phyloP scores from a whole-genome alignment of 2,797 vertebrate genomes.

The Chelmon rostratus region DNA sequence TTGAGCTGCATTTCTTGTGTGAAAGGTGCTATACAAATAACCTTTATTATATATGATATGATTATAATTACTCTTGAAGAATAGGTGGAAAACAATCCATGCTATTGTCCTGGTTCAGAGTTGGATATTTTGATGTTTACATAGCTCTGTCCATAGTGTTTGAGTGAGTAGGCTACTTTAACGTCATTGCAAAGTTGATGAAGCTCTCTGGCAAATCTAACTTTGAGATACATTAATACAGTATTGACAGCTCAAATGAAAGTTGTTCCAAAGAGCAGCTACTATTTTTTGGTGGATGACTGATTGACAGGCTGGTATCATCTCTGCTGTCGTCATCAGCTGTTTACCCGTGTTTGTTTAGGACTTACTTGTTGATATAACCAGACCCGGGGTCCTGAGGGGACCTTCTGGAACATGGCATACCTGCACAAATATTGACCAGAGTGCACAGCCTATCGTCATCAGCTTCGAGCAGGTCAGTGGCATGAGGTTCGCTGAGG shows the following conservation, averaged over 20 bases:
- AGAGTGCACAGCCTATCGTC: slow-evolving; percentile 41
- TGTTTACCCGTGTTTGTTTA: slow-evolving; percentile 56
- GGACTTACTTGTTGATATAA: slow-evolving; percentile 52
- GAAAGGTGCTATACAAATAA: too few species aligned
- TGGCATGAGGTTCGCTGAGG: slow-evolving; percentile 60
- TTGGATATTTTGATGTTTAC: background rate
- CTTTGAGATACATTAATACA: too few species aligned
- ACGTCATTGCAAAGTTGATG: background rate
- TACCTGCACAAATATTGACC: slow-evolving; percentile 78
- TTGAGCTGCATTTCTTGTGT: too few species aligned
- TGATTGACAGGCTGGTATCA: slow-evolving; percentile 45
- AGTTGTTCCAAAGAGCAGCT: background rate
- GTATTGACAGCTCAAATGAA: background rate
- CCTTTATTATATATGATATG: too few species aligned
- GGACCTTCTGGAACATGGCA: slow-evolving; percentile 45
- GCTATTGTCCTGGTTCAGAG: too few species aligned
- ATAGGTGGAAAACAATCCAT: too few species aligned
- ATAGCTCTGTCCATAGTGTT: background rate
- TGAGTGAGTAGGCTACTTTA: background rate
- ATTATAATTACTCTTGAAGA: too few species aligned
- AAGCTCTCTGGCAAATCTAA: background rate
- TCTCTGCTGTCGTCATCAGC: slow-evolving; percentile 58
- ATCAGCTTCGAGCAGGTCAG: slow-evolving; percentile 69
- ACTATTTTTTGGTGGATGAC: background rate
- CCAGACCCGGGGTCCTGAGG: slow-evolving; percentile 40